Evolutionary conservation across 2,888 invertebrate species (phyloP).

Genomic region (Drosophila nr. medialis): DNA sequence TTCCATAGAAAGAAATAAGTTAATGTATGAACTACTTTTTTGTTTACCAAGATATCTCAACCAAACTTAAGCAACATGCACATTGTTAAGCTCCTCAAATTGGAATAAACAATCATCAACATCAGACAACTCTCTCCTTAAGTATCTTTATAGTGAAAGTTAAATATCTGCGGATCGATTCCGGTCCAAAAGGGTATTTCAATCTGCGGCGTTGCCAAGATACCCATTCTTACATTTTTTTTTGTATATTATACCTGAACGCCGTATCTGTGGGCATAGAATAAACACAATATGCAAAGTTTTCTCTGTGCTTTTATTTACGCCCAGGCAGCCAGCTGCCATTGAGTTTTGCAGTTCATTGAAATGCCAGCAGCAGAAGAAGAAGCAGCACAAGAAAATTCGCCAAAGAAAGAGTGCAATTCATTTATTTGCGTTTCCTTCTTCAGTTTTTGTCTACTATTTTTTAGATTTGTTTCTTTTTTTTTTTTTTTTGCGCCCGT

Average conservation of each 20-base stretch:
- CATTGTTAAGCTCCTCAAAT: neutral
- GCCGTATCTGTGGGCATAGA: constrained; percentile 68
- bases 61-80: neutral
- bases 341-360: constrained; percentile 74
- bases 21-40: neutral
- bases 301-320: constrained; percentile 54
- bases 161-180: neutral
- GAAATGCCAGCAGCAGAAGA: constrained; percentile 46
- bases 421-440: constrained; percentile 80
- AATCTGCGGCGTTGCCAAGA: neutral
- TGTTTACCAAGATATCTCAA: neutral
- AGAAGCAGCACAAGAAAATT: constrained; percentile 66
- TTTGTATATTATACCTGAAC: constrained; percentile 11
- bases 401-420: constrained; percentile 80
- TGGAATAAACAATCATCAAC: neutral
- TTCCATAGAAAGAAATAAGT: neutral
- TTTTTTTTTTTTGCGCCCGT: constrained; percentile 20
- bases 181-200: neutral
- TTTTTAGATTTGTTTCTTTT: constrained; percentile 1
- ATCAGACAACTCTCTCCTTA: neutral
- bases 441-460: constrained; percentile 49
- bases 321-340: constrained; percentile 37
- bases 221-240: neutral
- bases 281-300: constrained; percentile 74
- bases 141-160: neutral